phyloP scores from a whole-genome alignment of 2,888 invertebrate species.

The Limnephilus auricula region DNA sequence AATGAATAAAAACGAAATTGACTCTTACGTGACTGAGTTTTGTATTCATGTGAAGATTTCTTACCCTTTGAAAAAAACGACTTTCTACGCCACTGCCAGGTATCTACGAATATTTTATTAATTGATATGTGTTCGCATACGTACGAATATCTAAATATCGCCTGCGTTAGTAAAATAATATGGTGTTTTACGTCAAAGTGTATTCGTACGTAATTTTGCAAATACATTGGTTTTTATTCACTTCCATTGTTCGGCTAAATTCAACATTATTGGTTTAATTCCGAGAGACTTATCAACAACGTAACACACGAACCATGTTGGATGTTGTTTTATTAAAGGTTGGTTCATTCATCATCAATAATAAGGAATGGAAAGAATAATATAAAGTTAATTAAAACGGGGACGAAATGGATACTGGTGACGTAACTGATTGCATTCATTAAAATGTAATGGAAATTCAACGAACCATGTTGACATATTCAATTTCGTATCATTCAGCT shows the following conservation, averaged over 20 bases:
- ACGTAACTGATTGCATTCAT: not conserved
- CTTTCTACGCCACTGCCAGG: not conserved
- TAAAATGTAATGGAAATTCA: too few species aligned
- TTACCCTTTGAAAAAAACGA: not conserved
- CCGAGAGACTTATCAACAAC: not conserved
- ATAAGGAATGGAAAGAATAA: not conserved
- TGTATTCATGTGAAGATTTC: not conserved
- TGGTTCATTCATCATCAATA: not conserved
- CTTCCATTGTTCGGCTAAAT: not conserved
- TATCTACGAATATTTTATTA: not conserved
- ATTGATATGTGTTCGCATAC: too few species aligned
- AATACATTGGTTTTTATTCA: constrained; percentile 4
- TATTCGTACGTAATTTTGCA: constrained; percentile 2
- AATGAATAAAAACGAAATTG: too few species aligned
- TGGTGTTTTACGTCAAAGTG: not conserved
- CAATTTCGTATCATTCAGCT: not conserved
- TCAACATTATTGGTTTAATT: not conserved
- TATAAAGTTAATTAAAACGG: not conserved
- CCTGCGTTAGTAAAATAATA: not conserved
- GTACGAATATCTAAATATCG: too few species aligned
- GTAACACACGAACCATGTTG: not conserved
- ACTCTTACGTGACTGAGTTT: too few species aligned
- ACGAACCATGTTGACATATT: not conserved
- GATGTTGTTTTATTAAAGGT: not conserved
- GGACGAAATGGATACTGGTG: not conserved